A percentile compares a stretch with the other conserved stretches of the same genome.
phyloP scores from a whole-genome alignment of 1,140 invertebrate genomes.

The Drosophila bocqueti region DNA sequence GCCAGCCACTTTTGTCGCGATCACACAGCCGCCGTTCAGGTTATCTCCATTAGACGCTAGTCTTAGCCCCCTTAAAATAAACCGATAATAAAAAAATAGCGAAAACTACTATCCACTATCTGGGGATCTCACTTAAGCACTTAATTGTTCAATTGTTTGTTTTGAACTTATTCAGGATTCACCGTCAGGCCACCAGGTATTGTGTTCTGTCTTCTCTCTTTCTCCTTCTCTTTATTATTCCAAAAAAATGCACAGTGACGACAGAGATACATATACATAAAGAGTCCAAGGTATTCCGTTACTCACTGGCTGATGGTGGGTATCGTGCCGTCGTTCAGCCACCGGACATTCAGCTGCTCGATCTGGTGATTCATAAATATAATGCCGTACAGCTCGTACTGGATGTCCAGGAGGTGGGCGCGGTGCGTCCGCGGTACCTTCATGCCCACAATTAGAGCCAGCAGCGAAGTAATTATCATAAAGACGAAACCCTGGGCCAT shows the following conservation, averaged over 20 bases:
- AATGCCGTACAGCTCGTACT: conserved; percentile 77
- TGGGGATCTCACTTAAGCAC: conserved; percentile 15
- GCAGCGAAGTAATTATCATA: conserved; percentile 70
- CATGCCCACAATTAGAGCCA: conserved; percentile 77
- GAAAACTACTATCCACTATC: conserved; percentile 21
- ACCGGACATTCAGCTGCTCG: conserved; percentile 77
- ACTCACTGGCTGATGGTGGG: conserved; percentile 72
- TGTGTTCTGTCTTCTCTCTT: background rate
- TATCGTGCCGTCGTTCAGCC: conserved; percentile 81
- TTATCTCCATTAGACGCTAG: conserved; percentile 61
- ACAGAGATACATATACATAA: background rate
- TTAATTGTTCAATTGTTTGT: conserved; percentile 19
- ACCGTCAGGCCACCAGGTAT: background rate
- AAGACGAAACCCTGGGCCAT: conserved; percentile 81
- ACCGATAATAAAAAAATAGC: conserved; percentile 21
- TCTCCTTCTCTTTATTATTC: background rate
- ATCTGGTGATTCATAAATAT: conserved; percentile 83
- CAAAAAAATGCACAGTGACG: background rate
- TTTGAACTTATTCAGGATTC: conserved; percentile 23
- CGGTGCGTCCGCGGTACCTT: conserved; percentile 75
- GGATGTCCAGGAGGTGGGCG: conserved; percentile 69
- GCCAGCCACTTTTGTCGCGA: conserved; percentile 72
- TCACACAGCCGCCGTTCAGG: conserved; percentile 68
- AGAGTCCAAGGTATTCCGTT: background rate
- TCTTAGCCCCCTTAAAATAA: conserved; percentile 42